A percentile compares a stretch with the other conserved stretches of the same genome.
Conservation (phyloP, 1,140 invertebrate species). For the Saccostrea echinata region DNA sequence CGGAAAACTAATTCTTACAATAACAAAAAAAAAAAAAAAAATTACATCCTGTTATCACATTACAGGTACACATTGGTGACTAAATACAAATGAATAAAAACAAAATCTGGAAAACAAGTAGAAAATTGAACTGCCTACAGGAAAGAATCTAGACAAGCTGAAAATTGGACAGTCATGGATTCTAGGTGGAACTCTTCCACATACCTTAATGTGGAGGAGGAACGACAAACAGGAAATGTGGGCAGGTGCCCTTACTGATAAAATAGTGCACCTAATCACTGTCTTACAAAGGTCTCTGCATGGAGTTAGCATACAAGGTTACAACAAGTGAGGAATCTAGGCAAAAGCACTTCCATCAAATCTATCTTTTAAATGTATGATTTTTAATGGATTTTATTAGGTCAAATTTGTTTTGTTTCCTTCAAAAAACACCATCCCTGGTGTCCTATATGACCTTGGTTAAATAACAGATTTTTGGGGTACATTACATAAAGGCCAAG, state of each 20-base stretch:
- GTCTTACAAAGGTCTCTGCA: not conserved
- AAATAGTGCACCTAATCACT: not conserved
- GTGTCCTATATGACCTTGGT: not conserved
- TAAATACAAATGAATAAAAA: not conserved
- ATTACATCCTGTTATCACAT: not conserved
- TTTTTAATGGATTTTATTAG: not conserved
- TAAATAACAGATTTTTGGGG: not conserved
- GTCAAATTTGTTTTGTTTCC: not conserved
- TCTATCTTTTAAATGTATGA: too few species aligned
- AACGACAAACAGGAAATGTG: constrained; percentile 29
- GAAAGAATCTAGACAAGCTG: not conserved
- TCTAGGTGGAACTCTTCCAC: constrained; percentile 18
- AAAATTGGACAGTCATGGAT: not conserved
- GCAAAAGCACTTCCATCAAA: not conserved
- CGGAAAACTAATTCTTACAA: not conserved
- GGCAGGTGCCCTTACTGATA: not conserved
- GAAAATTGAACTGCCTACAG: not conserved
- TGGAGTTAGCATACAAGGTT: not conserved
- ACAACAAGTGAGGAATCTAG: not conserved
- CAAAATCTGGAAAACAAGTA: not conserved
- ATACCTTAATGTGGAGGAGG: constrained; percentile 25
- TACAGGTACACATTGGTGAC: not conserved
- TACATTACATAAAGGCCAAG: not conserved
- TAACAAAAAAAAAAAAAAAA: not conserved
- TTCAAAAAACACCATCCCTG: not conserved